These are phyloP conservation scores for Protosalanx chinensis DNA, from an alignment of 2,797 vertebrate species.

Conservation along the genomic window DNA sequence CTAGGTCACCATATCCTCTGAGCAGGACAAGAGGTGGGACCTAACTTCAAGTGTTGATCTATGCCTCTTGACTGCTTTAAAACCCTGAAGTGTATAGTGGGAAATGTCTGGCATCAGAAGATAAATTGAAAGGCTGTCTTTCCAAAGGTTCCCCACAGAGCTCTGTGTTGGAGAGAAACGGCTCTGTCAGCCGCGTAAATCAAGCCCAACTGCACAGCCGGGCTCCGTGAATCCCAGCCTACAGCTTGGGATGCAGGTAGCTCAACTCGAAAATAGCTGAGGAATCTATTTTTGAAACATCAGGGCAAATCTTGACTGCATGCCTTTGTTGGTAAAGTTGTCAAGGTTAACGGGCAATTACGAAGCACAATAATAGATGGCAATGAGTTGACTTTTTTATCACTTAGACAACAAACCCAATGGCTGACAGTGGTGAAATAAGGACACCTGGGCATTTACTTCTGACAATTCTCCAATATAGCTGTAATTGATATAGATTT, in stretches of 20 bases:
- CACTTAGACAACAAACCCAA: constrained; percentile 48
- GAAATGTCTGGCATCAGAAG: constrained; percentile 58
- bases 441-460: constrained; percentile 56
- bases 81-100: constrained; percentile 54
- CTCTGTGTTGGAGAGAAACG: constrained; percentile 64
- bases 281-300: constrained; percentile 35
- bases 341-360: constrained; percentile 60
- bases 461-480: constrained; percentile 66
- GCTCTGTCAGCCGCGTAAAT: constrained; percentile 76
- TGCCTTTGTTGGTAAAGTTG: constrained; percentile 21
- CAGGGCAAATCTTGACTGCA: constrained; percentile 19
- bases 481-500: constrained; percentile 76
- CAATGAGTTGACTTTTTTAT: constrained; percentile 38
- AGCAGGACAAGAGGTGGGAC: constrained; percentile 56
- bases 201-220: constrained; percentile 60
- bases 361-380: constrained; percentile 38
- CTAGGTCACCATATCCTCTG: constrained; percentile 69
- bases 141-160: constrained; percentile 60
- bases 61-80: constrained; percentile 59
- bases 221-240: constrained; percentile 43
- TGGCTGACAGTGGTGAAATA: constrained; percentile 49
- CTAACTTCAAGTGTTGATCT: constrained; percentile 59
- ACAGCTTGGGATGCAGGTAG: constrained; percentile 23
- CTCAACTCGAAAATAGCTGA: constrained; percentile 25
- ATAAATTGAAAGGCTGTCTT: constrained; percentile 74